Base-by-base conservation (phyloP, 92 coral and sea anemone genomes). In the Zoanthus gigantus region DNA sequence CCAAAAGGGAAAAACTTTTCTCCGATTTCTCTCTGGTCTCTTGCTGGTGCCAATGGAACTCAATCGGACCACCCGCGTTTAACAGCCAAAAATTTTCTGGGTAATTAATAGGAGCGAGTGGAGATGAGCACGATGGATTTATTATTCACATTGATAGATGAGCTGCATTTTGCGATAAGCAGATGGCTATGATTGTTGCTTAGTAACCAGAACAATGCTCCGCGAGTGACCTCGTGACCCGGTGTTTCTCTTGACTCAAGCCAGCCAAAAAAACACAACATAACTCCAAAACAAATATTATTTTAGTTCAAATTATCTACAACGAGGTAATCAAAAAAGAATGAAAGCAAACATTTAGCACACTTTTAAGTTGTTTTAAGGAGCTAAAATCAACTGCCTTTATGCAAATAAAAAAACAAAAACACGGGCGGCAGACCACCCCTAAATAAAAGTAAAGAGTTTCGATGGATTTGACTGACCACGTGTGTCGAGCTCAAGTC, bases 131-230 rank as follows among this genome's bases (percentile, higher is more conserved):
- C 66, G 85, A 81, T 66, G 76, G 85, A 68, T 81, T 81, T 81
- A 81, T 81, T 66, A 81, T 65, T 81, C 75, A 45, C 61, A 81
- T 53, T 80, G 90, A 86, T 74, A 76, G 90, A 90, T 78, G 84
- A 78, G 74, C 76, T 76, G 56, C 90, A 90, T 87, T 67, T 16
- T 46, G 85, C 74, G 97, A 94, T 92, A 92, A 94, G 94, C 94
- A 90, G 89, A 87, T 94, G 88, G 91, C 48, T 78, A 77, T 79
- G 90, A 89, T 82, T 84, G 93, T 78, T 79, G 23, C 74, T 86
- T 77, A 84, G 96, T 78, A 77, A 81, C 87, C 34, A 68, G 91
- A 83, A 74, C 93, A 88, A 90, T 87, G 82, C 88, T 45, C 84
- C 69, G 92, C 58, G 31, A 47, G 57, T 86, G 92, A 94, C 93